Percentiles rank a stretch among this genome's conserved stretches.
Conservation (phyloP, 2,797 vertebrate species). For the Miichthys miiuy region DNA sequence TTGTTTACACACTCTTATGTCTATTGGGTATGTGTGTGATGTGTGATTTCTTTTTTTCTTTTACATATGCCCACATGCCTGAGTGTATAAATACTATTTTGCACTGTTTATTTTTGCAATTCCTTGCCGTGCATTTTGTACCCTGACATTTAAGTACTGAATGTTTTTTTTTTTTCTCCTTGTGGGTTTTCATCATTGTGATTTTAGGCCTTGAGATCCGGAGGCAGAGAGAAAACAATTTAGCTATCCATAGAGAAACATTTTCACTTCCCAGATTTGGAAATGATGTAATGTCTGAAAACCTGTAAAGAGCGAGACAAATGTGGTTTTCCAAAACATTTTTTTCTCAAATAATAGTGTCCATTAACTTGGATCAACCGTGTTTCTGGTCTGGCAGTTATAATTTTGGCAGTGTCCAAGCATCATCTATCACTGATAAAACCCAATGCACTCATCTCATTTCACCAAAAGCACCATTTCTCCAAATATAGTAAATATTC, state of each 20-base stretch:
- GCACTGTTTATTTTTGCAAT: constrained; percentile 66
- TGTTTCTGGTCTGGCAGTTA: not conserved
- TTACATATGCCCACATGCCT: constrained; percentile 32
- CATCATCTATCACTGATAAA: not conserved
- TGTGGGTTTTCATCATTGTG: constrained; percentile 53
- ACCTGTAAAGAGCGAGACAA: constrained; percentile 37
- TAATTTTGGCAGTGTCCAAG: not conserved
- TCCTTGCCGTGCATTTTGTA: constrained; percentile 43
- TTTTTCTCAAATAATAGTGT: constrained; percentile 18
- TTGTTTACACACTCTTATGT: constrained; percentile 35
- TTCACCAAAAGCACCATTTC: not conserved
- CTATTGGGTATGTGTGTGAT: constrained; percentile 36
- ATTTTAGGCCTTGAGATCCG: constrained; percentile 43
- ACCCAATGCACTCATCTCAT: not conserved
- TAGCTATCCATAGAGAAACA: constrained; percentile 62
- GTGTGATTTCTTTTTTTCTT: constrained; percentile 37
- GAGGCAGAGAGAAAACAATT: constrained; percentile 52
- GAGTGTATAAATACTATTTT: constrained; percentile 51
- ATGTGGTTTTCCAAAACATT: constrained; percentile 35
- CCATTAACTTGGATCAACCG: constrained; percentile 13
- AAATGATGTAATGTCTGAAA: constrained; percentile 71
- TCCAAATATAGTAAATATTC: constrained; percentile 20
- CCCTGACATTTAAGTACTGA: constrained; percentile 38
- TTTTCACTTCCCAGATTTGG: constrained; percentile 38
- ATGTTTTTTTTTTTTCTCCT: constrained; percentile 37